These are phyloP conservation scores for Turritopsis dohrnii DNA, from an alignment of 30 jellyfish, hydroid and myxozoan species.

Conservation along the genomic window DNA sequence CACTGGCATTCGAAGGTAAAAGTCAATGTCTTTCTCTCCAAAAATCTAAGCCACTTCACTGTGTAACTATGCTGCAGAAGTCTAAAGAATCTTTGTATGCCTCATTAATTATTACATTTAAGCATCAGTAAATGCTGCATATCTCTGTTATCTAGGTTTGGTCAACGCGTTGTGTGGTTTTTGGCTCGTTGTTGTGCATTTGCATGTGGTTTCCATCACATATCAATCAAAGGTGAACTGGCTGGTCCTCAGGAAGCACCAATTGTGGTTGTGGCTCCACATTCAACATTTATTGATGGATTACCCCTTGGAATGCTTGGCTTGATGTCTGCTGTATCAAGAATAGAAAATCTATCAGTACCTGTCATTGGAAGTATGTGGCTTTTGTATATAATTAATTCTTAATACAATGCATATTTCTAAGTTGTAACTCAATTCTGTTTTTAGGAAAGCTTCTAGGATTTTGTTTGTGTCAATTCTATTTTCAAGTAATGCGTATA, in stretches of 20 bases:
- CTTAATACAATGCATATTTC: no score
- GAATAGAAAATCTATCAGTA: conserved; percentile 56
- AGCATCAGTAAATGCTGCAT: no score
- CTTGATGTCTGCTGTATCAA: conserved; percentile 55
- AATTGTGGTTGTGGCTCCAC: conserved; percentile 82
- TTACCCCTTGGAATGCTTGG: conserved; percentile 27
- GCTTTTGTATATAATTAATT: not conserved
- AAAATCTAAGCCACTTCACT: not conserved
- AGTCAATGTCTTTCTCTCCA: not conserved
- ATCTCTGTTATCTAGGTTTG: conserved; percentile 60
- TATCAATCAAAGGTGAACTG: conserved; percentile 62
- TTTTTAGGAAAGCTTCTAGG: no score
- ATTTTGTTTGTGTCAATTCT: no score
- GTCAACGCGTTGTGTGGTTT: conserved; percentile 41
- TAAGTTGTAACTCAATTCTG: no score
- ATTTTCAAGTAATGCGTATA: no score
- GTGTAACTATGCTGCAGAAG: no score
- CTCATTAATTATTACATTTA: no score
- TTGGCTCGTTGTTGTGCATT: conserved; percentile 45
- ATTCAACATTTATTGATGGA: conserved; percentile 74
- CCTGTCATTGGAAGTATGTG: conserved; percentile 79
- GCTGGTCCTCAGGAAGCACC: conserved; percentile 93
- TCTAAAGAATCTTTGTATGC: no score
- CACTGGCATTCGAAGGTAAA: conserved; percentile 54
- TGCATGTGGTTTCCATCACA: conserved; percentile 60